A percentile compares a stretch with the other conserved stretches of the same genome.
These are phyloP conservation scores for Drosophila micromelanica DNA, from an alignment of 1,140 invertebrate species.

Conservation along the genomic window DNA sequence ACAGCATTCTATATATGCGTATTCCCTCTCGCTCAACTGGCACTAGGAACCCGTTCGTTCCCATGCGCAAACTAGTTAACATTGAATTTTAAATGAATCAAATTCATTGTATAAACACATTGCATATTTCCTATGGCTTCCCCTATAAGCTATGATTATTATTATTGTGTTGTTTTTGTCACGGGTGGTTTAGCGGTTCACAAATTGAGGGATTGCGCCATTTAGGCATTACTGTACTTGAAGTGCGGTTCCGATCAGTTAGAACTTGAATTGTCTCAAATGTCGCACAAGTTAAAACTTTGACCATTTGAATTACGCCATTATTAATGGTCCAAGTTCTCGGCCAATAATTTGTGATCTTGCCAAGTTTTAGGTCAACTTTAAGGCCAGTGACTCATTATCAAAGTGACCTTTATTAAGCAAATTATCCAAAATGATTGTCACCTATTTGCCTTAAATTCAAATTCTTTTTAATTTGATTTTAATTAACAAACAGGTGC, in stretches of 20 bases:
- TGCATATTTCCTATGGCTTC: slow-evolving; percentile 68
- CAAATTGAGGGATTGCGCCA: slow-evolving; percentile 22
- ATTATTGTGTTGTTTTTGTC: slow-evolving; percentile 21
- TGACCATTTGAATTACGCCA: slow-evolving; percentile 5
- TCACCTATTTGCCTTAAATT: not conserved
- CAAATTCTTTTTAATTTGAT: slow-evolving; percentile 37
- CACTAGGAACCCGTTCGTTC: slow-evolving; percentile 13
- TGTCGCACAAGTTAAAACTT: slow-evolving; percentile 34
- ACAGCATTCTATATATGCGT: slow-evolving; percentile 6
- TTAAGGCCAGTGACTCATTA: not conserved
- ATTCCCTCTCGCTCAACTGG: not conserved
- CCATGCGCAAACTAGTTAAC: slow-evolving; percentile 60
- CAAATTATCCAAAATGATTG: slow-evolving; percentile 11
- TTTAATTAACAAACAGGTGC: slow-evolving; percentile 55
- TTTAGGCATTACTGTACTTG: slow-evolving; percentile 45
- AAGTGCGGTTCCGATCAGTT: slow-evolving; percentile 40
- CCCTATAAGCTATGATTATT: slow-evolving; percentile 40
- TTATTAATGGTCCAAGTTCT: slow-evolving; percentile 6
- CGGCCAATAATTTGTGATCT: slow-evolving; percentile 8
- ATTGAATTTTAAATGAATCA: slow-evolving; percentile 76
- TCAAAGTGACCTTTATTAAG: not conserved
- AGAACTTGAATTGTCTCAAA: slow-evolving; percentile 47
- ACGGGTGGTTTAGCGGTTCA: slow-evolving; percentile 10
- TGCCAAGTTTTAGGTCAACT: slow-evolving; percentile 28
- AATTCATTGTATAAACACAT: slow-evolving; percentile 52